A percentile compares a stretch with the other conserved stretches of the same genome.
Conservation (phyloP, 2,113 vertebrate species). For the Tragelaphus scriptus region DNA sequence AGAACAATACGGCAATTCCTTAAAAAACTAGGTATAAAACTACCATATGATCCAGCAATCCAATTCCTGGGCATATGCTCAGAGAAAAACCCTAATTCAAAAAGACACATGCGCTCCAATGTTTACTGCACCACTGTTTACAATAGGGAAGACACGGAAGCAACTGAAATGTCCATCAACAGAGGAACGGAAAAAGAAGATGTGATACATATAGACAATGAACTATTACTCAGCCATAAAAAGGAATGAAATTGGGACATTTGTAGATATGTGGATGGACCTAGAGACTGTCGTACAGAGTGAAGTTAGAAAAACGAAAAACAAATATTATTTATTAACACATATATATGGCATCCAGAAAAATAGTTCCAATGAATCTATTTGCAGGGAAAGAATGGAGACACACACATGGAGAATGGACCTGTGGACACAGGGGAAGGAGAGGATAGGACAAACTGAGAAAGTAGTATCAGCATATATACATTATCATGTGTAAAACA, state of each 20-base stretch:
- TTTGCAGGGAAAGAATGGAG: background rate
- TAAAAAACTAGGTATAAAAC: background rate
- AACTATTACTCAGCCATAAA: background rate
- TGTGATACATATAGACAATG: background rate
- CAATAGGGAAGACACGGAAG: background rate
- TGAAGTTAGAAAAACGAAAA: background rate
- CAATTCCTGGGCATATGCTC: accelerated
- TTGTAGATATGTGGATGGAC: background rate
- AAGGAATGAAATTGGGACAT: background rate
- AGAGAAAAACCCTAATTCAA: background rate
- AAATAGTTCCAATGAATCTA: background rate
- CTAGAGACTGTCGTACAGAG: background rate
- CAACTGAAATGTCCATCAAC: background rate
- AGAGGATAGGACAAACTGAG: background rate
- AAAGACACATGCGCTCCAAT: background rate
- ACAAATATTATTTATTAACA: background rate
- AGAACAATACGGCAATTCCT: background rate
- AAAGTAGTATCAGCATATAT: background rate
- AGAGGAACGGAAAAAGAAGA: background rate
- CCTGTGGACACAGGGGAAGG: background rate
- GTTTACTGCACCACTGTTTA: background rate
- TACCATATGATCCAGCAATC: background rate
- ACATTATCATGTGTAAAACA: background rate
- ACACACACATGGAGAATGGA: background rate
- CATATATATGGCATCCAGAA: background rate